These are phyloP conservation scores for Egretta garzetta DNA, from an alignment of 2,113 vertebrate species.

Conservation along the genomic window DNA sequence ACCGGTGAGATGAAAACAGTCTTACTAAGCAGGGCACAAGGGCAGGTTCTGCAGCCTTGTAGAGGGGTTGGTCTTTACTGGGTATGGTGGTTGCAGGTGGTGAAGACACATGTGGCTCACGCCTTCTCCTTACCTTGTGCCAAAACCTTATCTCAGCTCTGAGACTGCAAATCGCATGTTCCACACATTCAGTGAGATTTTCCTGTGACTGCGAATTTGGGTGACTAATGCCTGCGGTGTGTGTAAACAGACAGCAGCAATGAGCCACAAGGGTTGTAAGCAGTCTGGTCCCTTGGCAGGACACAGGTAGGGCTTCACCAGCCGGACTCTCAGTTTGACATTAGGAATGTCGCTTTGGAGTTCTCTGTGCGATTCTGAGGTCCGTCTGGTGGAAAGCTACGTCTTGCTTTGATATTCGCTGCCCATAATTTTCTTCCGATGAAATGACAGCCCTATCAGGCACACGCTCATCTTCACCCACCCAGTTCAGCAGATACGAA, in stretches of 20 bases:
- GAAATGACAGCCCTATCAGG: neutral
- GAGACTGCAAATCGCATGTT: fast-evolving
- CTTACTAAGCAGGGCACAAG: neutral
- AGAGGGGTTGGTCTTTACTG: neutral
- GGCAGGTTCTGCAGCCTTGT: neutral
- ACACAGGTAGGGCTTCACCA: neutral
- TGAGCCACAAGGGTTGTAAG: neutral
- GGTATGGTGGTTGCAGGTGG: neutral
- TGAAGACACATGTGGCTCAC: neutral
- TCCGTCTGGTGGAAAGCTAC: neutral
- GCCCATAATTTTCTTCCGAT: neutral
- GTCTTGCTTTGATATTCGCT: neutral
- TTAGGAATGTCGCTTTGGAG: neutral
- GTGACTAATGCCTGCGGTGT: neutral
- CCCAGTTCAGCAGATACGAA: neutral
- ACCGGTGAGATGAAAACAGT: neutral
- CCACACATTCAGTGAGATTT: neutral
- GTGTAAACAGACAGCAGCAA: neutral
- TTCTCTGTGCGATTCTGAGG: neutral
- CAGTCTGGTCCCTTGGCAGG: neutral
- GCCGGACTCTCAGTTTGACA: fast-evolving
- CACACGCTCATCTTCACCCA: neutral
- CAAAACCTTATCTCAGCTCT: neutral
- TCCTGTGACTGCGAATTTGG: neutral
- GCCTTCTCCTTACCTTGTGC: neutral